Evolutionary conservation across 1,140 invertebrate species (phyloP), one percentile per base, ranked within the genome.

Genomic region (Chrysopa pallens): DNA sequence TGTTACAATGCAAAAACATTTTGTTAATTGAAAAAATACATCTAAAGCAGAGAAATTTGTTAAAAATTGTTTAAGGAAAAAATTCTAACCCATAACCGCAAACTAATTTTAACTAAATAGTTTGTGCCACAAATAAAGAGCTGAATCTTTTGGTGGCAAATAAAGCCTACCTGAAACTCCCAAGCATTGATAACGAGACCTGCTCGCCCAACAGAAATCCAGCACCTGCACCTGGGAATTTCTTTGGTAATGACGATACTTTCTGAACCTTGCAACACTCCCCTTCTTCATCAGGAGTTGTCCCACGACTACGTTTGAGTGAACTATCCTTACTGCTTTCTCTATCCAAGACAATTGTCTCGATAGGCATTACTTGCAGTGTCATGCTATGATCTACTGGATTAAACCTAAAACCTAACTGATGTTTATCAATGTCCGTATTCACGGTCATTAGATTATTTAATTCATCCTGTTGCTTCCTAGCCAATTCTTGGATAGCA

Each of bases 401-500:
- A 39, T 39, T 39, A 39, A 39, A 39, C 17, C 23, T 39, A 23
- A 38, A 39, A 11, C 9, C 29, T 33, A 33, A 33, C 31, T 33
- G 31, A 33, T 33, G 31, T 11, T 33, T 9, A 12, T 12, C 8
- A 23, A 23, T 23, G 8, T 33, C 31, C 8, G 8, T 12, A 33
- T 9, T 12, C n/a, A 33, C n/a, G n/a, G 8, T 29, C 11, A 45
- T 28, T 2, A 42, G 12, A 35, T 45, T 47, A 36, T 47, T 47
- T 38, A 53, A 42, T 35, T 51, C 47, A 39, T 57, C 53, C 42
- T 53, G 52, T 42, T 56, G 50, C 49, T 33, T 33, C 8, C 31
- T 56, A 29, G 69, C 72, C 46, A 74, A 59, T 50, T 73, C 69
- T 48, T 74, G 68, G 46, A 75, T 72, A 35, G 72, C 72, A 6